Base-by-base conservation (phyloP, 2,797 vertebrate species). In the Tenualosa thibaudeaui region DNA sequence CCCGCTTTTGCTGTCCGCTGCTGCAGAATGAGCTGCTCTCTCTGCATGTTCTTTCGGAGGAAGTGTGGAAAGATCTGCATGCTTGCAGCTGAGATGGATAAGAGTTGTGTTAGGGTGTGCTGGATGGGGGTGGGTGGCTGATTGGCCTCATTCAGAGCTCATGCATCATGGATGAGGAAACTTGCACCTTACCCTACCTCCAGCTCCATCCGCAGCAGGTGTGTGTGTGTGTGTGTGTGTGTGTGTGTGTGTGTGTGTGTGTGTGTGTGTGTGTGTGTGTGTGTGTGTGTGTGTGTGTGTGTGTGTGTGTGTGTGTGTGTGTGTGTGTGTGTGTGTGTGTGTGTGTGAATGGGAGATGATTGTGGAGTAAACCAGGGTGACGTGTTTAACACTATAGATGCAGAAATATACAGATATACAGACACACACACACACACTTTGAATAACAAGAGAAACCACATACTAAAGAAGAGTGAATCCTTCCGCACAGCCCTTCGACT, bases 21-120 rank as follows among this genome's bases (percentile, higher is more conserved):
- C 92, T 96, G 93, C 94, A 95, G 95, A 95, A 94, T 95, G 90
- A 95, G 86, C 89, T 88, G 91, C 95, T 87, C 89, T 92, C 90
- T 88, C 89, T 90, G 94, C 40, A 43, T 81, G 13, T 15, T 68
- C 68, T 91, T 91, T 90, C 88, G 87, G 91, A 94, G 93, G 93
- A 94, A 93, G 92, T 91, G 91, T 84, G 87, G 90, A 75, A 92
- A 89, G 87, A 81, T 15, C 15, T 37, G 84, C 90, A 91, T 88
- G 84, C 91, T 92, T 89, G 88, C 90, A 88, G 86, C 62, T 85
- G 78, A 83, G 91, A 90, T 91, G 93, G 85, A 93, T 93, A 93
- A 89, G 89, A 92, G 90, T 68, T 84, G 89, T 90, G 91, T 89
- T 87, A 91, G 94, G 92, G 54, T 22, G 31, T 12, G 68, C 31